A percentile compares a stretch with the other conserved stretches of the same genome.
Evolutionary conservation across 2,113 vertebrate species (phyloP).

Genomic region (Holacanthus passer): DNA sequence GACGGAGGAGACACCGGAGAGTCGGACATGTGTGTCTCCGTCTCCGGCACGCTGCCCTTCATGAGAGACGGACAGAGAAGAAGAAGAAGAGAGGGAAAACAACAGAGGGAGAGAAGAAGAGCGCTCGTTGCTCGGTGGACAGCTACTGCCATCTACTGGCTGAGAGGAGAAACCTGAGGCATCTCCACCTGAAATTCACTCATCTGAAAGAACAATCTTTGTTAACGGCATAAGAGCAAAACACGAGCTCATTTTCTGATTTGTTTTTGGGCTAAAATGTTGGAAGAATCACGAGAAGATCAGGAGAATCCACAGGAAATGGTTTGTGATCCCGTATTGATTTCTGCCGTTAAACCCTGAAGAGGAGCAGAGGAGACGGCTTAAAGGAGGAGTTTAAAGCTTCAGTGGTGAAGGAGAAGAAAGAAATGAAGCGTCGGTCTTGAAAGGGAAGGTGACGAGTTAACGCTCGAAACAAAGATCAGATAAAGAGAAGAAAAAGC

Average conservation of each 20-base stretch:
- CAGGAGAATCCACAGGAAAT: conserved; percentile 11
- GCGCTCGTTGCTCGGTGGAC: conserved; percentile 40
- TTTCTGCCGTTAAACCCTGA: conserved; percentile 26
- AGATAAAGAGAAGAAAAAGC: neutral
- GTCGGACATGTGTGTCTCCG: conserved; percentile 15
- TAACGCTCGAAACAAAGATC: conserved; percentile 14
- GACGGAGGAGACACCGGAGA: neutral
- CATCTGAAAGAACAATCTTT: neutral
- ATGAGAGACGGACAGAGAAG: neutral
- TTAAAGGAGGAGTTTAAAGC: conserved; percentile 34
- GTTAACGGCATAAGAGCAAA: neutral
- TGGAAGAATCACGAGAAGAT: neutral
- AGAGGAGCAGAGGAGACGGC: conserved; percentile 43
- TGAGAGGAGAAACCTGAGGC: neutral
- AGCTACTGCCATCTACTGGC: conserved; percentile 83
- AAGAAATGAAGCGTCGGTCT: neutral
- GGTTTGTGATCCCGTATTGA: conserved; percentile 42
- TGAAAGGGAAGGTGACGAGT: conserved; percentile 8
- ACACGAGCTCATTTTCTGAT: accelerated
- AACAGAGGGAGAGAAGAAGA: neutral
- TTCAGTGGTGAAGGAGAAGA: neutral
- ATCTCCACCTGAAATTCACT: neutral
- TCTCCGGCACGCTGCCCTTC: conserved; percentile 41
- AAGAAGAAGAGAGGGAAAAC: neutral
- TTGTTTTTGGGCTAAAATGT: neutral